Evolutionary conservation across 1,140 invertebrate species (phyloP).

Genomic region (Vanessa tameamea): DNA sequence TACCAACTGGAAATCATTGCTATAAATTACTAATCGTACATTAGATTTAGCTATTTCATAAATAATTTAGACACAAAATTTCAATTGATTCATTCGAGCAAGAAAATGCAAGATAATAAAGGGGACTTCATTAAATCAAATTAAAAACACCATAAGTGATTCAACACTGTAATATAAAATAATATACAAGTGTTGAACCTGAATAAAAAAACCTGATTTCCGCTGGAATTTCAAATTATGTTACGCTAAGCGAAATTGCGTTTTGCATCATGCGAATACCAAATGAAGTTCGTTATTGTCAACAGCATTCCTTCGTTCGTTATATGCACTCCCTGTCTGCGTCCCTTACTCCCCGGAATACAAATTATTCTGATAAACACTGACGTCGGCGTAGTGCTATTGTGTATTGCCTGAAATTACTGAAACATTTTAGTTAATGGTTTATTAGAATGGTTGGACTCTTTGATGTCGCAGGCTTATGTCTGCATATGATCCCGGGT

Average conservation of each 20-base stretch:
- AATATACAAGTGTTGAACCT: too few species aligned
- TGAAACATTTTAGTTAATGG: not conserved
- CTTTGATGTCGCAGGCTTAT: too few species aligned
- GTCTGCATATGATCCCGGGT: too few species aligned
- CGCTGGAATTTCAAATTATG: constrained; percentile 4
- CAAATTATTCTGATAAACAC: constrained; percentile 40
- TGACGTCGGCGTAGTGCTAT: constrained; percentile 19
- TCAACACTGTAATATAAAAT: too few species aligned
- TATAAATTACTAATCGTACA: not conserved
- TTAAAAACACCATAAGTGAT: too few species aligned
- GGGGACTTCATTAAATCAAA: too few species aligned
- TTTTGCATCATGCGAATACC: constrained; percentile 38
- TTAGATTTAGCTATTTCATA: too few species aligned
- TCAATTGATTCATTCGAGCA: too few species aligned
- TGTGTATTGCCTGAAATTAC: constrained; percentile 10
- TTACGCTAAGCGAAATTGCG: constrained; percentile 30
- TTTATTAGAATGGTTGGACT: not conserved
- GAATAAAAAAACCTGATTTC: not conserved
- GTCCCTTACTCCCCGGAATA: constrained; percentile 33
- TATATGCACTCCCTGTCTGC: constrained; percentile 38
- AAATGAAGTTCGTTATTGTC: constrained; percentile 40
- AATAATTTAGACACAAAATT: too few species aligned
- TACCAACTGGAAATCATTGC: not conserved
- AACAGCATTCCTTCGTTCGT: constrained; percentile 40
- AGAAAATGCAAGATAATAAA: too few species aligned